Evolutionary conservation across 1,140 invertebrate genomes (phyloP), one percentile per base, ranked within the genome.

Genomic region (Zelostemma sp.): DNA sequence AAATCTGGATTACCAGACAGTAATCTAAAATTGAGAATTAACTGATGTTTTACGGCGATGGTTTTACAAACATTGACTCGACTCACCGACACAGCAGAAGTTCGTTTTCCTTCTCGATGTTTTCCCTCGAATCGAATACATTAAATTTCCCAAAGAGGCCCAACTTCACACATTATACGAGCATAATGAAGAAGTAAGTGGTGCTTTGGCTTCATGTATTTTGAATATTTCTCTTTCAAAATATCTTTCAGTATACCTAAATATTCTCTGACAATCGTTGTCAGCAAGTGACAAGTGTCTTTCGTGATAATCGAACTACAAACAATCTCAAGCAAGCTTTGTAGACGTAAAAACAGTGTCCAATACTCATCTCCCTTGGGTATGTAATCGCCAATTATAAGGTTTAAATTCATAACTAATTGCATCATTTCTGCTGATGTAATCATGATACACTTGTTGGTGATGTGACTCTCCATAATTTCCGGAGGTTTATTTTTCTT

Each of bases 401-500:
- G 57, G 35, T 53, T 31, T 9, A 79, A 73, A 66, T 77, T 38
- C 18, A 38, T 61, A n/a, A 74, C 51, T 15, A 79, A 68, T 38
- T 43, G 54, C n/a, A 66, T 38, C 62, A 77, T 76, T 71, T 78
- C 71, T 12, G 73, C 33, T 8, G 73, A 49, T 31, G 70, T 65
- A 21, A 68, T 50, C 11, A 68, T 56, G 28, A 77, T 54, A 5
- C 28, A 51, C 41, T 49, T 50, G 25, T 65, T 73, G 61, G 47
- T 68, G 14, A 75, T n/a, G 54, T 62, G 56, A 8, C 45, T 17
- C 6, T 15, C 3, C 35, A 16, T 45, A 28, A 76, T 64, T 43
- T 48, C 46, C 18, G 67, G 47, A 18, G 73, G 73, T 46, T 49
- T 66, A 58, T 78, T 73, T 53, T 47, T 38, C n/a, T 47, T 50